Conservation (phyloP, 2,113 vertebrate genomes). For the Haemorhous mexicanus region DNA sequence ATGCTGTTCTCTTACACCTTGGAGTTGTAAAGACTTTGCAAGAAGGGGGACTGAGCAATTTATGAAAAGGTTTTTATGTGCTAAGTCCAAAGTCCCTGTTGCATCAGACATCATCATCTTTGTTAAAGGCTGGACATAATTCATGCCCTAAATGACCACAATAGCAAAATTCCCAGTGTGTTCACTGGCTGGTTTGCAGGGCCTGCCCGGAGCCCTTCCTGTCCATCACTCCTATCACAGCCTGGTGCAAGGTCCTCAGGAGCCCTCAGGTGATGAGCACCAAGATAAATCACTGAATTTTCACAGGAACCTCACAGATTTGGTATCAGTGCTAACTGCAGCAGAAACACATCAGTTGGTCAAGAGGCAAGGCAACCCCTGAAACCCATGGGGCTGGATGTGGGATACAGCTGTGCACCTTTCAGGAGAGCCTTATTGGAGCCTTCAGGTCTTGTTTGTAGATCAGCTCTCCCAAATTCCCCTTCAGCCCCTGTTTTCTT, state of each 20-base stretch:
- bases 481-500: neutral
- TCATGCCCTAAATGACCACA: neutral
- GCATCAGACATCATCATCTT: neutral
- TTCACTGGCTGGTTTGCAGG: neutral
- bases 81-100: neutral
- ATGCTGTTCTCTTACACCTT: neutral
- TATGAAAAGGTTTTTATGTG: neutral
- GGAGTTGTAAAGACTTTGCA: neutral
- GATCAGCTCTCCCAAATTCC: neutral
- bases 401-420: rapidly evolving
- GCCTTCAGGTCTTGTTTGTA: neutral
- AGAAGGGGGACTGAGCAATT: neutral
- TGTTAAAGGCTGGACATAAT: neutral
- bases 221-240: neutral
- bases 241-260: neutral
- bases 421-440: rapidly evolving
- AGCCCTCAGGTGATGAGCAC: neutral
- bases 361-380: neutral
- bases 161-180: neutral
- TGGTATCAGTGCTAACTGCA: neutral
- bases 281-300: neutral
- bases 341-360: neutral
- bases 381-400: neutral
- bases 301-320: neutral
- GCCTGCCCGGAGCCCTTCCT: neutral